Evolutionary conservation across 2,888 invertebrate species (phyloP).

Genomic region (Drosophila niveifrons): DNA sequence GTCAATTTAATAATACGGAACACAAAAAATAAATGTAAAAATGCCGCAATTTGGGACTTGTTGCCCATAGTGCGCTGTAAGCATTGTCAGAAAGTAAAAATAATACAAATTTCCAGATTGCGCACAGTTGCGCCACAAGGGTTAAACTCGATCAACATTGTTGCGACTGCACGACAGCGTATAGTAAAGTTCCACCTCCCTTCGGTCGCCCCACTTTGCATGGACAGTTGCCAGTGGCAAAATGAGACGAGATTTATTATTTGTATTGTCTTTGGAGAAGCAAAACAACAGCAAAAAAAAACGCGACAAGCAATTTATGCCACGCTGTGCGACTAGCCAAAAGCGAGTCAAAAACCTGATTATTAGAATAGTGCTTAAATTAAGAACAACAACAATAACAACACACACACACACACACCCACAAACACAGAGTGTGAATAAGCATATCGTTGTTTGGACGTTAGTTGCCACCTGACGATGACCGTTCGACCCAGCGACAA

Average conservation of each 20-base stretch:
- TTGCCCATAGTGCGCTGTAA: too few species aligned
- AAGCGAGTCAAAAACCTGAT: slow-evolving; percentile 65
- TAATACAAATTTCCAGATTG: not conserved
- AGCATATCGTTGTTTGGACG: slow-evolving; percentile 44
- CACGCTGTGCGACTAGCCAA: slow-evolving; percentile 37
- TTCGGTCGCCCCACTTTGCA: not conserved
- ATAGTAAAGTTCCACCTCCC: not conserved
- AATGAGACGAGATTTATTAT: slow-evolving; percentile 44
- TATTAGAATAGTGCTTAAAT: slow-evolving; percentile 64
- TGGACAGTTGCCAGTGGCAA: not conserved
- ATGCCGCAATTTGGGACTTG: too few species aligned
- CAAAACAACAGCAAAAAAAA: slow-evolving; percentile 16
- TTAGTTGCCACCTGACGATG: slow-evolving; percentile 56
- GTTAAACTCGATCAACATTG: slow-evolving; percentile 38
- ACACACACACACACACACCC: slow-evolving; percentile 11
- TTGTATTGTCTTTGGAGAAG: slow-evolving; percentile 43
- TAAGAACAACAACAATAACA: slow-evolving; percentile 24
- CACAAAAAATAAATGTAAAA: too few species aligned
- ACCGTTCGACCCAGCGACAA: slow-evolving; percentile 53
- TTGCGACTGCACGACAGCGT: slow-evolving; percentile 16
- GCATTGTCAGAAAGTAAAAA: too few species aligned
- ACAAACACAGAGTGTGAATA: slow-evolving; percentile 21
- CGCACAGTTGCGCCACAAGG: slow-evolving; percentile 1
- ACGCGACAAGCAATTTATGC: slow-evolving; percentile 53
- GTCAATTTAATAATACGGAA: too few species aligned